A percentile compares a stretch with the other conserved stretches of the same genome.
These are phyloP conservation scores for Tor tambroides DNA, from an alignment of 2,113 vertebrate species.

Conservation along the genomic window DNA sequence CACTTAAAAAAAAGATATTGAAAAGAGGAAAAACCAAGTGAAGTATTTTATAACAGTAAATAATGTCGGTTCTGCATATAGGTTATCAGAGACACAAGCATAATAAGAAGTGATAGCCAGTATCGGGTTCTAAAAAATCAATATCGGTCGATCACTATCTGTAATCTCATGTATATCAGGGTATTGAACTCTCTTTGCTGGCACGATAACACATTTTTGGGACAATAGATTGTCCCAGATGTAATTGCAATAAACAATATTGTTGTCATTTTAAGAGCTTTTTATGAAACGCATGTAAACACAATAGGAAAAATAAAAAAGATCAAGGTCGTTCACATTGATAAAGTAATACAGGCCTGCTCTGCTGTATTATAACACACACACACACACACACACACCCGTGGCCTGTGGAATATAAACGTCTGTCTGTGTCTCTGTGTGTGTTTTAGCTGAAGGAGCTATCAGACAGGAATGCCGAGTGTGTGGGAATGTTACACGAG, in stretches of 20 bases:
- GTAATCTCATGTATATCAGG: neutral
- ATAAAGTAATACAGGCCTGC: neutral
- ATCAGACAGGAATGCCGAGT: conserved; percentile 89
- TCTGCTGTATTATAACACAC: neutral
- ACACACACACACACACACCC: no score
- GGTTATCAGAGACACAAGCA: no score
- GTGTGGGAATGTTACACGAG: conserved; percentile 93
- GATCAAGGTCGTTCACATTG: neutral
- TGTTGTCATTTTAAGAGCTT: neutral
- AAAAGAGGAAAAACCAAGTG: no score
- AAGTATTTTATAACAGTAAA: no score
- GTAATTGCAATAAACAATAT: neutral
- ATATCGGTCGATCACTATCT: no score
- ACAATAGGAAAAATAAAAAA: neutral
- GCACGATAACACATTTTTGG: neutral
- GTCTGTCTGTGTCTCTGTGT: conserved; percentile 36
- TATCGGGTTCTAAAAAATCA: no score
- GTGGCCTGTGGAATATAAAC: neutral
- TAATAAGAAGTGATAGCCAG: no score
- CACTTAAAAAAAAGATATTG: no score
- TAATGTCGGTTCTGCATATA: no score
- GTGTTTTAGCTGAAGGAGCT: conserved; percentile 87
- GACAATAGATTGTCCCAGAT: neutral
- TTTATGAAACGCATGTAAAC: neutral
- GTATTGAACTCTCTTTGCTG: neutral